Percentiles rank a stretch among this genome's conserved stretches.
Conservation (phyloP, 2,797 vertebrate species). For the Pangasius djambal region DNA sequence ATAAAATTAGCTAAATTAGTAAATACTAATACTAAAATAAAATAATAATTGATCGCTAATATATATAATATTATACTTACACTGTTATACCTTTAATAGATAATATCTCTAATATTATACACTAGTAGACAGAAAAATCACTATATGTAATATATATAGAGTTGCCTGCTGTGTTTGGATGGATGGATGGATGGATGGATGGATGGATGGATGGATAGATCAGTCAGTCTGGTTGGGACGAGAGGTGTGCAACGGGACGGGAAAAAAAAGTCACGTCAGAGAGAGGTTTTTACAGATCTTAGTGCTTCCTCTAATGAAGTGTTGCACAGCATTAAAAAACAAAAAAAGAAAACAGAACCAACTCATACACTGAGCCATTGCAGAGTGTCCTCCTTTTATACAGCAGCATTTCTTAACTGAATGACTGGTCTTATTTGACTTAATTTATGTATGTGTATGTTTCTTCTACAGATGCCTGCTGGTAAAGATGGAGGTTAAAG, state of each 20-base stretch:
- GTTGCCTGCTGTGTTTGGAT: not conserved
- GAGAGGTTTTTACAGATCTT: no score
- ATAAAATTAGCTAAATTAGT: no score
- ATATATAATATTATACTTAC: no score
- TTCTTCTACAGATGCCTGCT: slow-evolving; percentile 72
- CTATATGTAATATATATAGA: not conserved
- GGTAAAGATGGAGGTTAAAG: slow-evolving; percentile 64
- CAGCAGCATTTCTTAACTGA: not conserved
- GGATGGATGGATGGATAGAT: not conserved
- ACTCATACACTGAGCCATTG: not conserved
- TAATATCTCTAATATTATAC: no score
- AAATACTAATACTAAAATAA: no score
- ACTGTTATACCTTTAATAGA: no score
- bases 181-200: not conserved
- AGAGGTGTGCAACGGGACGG: not conserved
- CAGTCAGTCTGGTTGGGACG: not conserved
- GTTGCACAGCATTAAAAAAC: no score
- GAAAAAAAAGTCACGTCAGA: no score
- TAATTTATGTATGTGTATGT: not conserved
- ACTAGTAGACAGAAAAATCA: no score
- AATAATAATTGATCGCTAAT: no score
- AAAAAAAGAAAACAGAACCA: no score
- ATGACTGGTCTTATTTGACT: not conserved
- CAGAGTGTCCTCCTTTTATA: not conserved
- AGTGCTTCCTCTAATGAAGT: no score